These are phyloP conservation scores for Holothuria leucospilota DNA, from an alignment of 53 echinoderm and acorn worm species.

Conservation along the genomic window DNA sequence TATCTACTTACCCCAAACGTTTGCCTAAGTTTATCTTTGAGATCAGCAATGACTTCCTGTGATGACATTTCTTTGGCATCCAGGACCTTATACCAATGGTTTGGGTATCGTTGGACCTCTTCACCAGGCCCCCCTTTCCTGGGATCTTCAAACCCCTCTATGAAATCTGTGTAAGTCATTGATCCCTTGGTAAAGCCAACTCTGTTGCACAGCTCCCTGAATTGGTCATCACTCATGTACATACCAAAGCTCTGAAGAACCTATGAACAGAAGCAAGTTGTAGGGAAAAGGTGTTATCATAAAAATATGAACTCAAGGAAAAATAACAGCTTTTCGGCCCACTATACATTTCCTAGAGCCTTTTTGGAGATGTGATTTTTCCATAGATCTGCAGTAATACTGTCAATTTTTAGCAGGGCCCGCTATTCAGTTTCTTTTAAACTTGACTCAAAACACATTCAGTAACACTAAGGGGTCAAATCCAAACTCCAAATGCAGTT, in stretches of 20 bases:
- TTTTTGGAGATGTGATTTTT: no score
- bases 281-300: no score
- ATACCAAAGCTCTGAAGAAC: conserved; percentile 96
- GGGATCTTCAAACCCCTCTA: conserved; percentile 89
- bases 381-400: no score
- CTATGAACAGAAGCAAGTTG: conserved; percentile 39
- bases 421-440: no score
- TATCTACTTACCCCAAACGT: conserved; percentile 80
- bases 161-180: conserved; percentile 90
- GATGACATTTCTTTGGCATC: conserved; percentile 81
- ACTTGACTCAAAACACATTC: no score
- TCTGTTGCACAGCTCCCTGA: conserved; percentile 68
- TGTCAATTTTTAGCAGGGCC: no score
- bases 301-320: no score
- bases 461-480: no score
- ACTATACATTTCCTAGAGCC: no score
- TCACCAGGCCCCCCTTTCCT: conserved; percentile 82
- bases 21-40: conserved; percentile 88
- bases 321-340: no score
- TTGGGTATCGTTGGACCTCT: conserved; percentile 79
- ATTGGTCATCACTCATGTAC: conserved; percentile 97
- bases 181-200: conserved; percentile 75
- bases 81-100: conserved; percentile 84
- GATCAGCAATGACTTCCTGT: conserved; percentile 65
- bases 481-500: no score